Evolutionary conservation across 1,140 invertebrate species (phyloP).

Genomic region (Diorhabda sublineata): DNA sequence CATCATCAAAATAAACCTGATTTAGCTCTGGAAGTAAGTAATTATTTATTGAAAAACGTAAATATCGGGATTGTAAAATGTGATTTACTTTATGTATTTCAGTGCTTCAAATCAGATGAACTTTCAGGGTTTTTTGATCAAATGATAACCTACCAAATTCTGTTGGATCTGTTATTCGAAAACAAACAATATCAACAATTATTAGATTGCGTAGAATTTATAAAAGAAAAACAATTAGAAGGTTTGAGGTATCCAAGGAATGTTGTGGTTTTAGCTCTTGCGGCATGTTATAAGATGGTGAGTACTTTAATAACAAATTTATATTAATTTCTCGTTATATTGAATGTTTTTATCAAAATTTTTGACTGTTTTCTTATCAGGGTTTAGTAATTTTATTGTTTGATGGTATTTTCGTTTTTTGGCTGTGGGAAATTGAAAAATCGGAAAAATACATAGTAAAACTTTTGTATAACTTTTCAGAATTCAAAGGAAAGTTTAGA

Average conservation of each 20-base stretch:
- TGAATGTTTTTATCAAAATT: no score
- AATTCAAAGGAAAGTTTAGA: slow-evolving; percentile 66
- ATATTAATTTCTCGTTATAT: no score
- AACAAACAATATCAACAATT: slow-evolving; percentile 67
- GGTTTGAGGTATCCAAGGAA: slow-evolving; percentile 64
- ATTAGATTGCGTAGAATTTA: slow-evolving; percentile 58
- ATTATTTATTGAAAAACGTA: background rate
- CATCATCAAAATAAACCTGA: slow-evolving; percentile 66
- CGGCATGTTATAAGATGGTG: slow-evolving; percentile 74
- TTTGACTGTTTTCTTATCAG: no score
- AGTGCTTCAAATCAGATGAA: slow-evolving; percentile 61
- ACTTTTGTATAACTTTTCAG: slow-evolving; percentile 48
- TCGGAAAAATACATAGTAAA: no score
- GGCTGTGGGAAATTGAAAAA: no score
- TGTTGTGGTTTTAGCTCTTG: slow-evolving; percentile 59
- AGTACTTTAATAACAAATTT: slow-evolving; percentile 27
- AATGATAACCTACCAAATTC: slow-evolving; percentile 60
- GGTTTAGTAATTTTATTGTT: no score
- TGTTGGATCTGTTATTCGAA: slow-evolving; percentile 69
- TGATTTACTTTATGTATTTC: slow-evolving; percentile 45
- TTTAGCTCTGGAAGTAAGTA: slow-evolving; percentile 56
- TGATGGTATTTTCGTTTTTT: no score
- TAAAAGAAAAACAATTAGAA: slow-evolving; percentile 55
- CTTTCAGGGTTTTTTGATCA: slow-evolving; percentile 69
- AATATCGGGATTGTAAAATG: background rate